Evolutionary conservation across 2,888 invertebrate genomes (phyloP), one percentile per base, ranked within the genome.

Genomic region (Drosophila maculinotata): DNA sequence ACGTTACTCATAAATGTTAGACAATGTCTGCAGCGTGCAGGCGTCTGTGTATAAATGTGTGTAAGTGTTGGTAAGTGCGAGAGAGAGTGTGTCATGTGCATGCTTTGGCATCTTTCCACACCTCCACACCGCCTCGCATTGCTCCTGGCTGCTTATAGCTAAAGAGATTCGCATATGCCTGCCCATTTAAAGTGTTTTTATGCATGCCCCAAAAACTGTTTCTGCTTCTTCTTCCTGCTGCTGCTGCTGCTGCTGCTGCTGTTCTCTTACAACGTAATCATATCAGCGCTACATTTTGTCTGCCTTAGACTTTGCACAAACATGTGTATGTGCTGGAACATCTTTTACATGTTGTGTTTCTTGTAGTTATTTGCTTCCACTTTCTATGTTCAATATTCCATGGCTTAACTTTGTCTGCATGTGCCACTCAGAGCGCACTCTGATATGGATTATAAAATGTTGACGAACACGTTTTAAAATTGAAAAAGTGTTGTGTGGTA

Each of bases 1-100:
- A 54, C 74, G 69, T 65, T 67, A 80, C 87, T 87, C 81, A 81
- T 84, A 81, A 87, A 70, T 74, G 81, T 77, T 70, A 77, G 81
- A 81, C 85, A 87, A 80, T 77, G 70, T 87, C 68, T 67, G 64
- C 58, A 59, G 48, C 33, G 39, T 42, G 58, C 36, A 48, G 48
- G 14, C 10, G 45, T 23, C 35, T 35, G n/a, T 17, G 39, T 17
- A 7, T 6, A 51, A 7, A 23, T 12, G 23, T 25, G 9, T 17
- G 31, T 6, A 48, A 52, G 47, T 74, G 70, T 31, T 42, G 49
- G 58, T 51, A 51, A 58, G 57, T 73, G 4, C 20, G 62, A 53
- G 56, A 62, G 60, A 5, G 47, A 62, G 63, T 79, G 60, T 72
- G 69, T 72, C 69, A 68, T 82, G 67, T 72, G 74, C 76, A 69